Base-by-base conservation (phyloP, 2,888 invertebrate genomes). In the Copidosoma aretas region DNA sequence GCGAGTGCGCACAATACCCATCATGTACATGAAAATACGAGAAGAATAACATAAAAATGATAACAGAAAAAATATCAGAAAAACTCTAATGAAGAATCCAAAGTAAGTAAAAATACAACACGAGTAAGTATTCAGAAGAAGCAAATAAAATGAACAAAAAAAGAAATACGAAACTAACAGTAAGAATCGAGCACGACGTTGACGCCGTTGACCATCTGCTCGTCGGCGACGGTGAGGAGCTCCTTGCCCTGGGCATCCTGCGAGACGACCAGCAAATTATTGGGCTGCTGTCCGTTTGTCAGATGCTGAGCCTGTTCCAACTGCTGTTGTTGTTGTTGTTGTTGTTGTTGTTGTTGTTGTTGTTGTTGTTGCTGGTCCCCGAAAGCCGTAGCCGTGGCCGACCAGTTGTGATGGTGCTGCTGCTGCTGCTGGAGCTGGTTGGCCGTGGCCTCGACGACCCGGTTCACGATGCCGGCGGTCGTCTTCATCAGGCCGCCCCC, bases 131-230 rank as follows among this genome's bases (percentile, higher is more conserved):
- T 19, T 17, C n/a, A 43, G 24, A 15, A 53, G n/a, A 52, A 68
- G 43, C 0, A 25, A 32, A 62, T 3, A 39, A 58, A 63, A 58
- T n/a, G n/a, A n/a, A 59, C 15, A 64, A 32, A 60, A 64, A 56
- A 71, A 64, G n/a, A 65, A 77, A 32, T 32, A 5, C 8, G 32
- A 32, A 32, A 81, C 81, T 75, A 80, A 81, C 81, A 81, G 71
- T 81, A 81, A 1, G 77, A 75, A 62, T 82, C 80, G 24, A 78
- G 70, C n/a, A 76, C 75, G 58, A 78, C 74, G 65, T 75, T 78
- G 63, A 77, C 73, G 17, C 73, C 74, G 58, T 75, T 75, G 32
- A 63, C 67, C 14, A 76, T 71, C 61, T 77, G 77, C 73, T 78
- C 77, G n/a, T 77, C 78, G 41, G 78, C 68, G n/a, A 79, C 70